Conservation (phyloP, 2,888 invertebrate species). For the Mimachlamys varia region DNA sequence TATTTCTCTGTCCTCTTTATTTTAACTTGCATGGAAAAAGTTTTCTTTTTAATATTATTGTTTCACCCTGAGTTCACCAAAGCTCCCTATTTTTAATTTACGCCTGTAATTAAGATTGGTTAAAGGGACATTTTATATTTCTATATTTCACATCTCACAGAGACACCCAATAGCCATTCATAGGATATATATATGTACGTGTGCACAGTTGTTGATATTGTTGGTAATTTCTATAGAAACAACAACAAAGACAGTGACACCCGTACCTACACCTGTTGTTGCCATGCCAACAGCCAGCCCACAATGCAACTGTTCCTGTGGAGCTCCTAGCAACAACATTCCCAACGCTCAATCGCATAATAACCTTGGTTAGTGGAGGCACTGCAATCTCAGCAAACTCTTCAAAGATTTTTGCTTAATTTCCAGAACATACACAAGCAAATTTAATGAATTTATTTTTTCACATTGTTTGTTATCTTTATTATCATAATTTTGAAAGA, state of each 20-base stretch:
- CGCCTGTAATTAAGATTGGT: not conserved
- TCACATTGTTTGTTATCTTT: not conserved
- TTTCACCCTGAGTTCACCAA: slow-evolving; percentile 24
- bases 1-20: slow-evolving; percentile 38
- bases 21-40: slow-evolving; percentile 37
- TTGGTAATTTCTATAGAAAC: slow-evolving; percentile 36
- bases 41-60: slow-evolving; percentile 16
- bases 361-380: slow-evolving; percentile 59
- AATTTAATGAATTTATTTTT: slow-evolving; percentile 13
- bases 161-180: not conserved
- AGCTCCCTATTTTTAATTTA: not conserved
- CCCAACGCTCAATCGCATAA: slow-evolving; percentile 41
- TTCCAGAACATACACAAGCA: not conserved
- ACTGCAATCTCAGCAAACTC: slow-evolving; percentile 39
- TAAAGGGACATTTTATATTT: not conserved
- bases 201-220: not conserved
- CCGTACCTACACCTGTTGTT: slow-evolving; percentile 43
- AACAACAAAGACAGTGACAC: slow-evolving; percentile 32
- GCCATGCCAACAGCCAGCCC: slow-evolving; percentile 47
- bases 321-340: slow-evolving; percentile 42
- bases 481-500: not conserved
- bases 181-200: slow-evolving; percentile 15
- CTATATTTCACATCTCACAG: not conserved
- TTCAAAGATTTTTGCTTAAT: not conserved
- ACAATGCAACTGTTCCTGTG: slow-evolving; percentile 56